A percentile compares a stretch with the other conserved stretches of the same genome.
Evolutionary conservation across 2,113 vertebrate genomes (phyloP).

Genomic region (Brienomyrus brachyistius): DNA sequence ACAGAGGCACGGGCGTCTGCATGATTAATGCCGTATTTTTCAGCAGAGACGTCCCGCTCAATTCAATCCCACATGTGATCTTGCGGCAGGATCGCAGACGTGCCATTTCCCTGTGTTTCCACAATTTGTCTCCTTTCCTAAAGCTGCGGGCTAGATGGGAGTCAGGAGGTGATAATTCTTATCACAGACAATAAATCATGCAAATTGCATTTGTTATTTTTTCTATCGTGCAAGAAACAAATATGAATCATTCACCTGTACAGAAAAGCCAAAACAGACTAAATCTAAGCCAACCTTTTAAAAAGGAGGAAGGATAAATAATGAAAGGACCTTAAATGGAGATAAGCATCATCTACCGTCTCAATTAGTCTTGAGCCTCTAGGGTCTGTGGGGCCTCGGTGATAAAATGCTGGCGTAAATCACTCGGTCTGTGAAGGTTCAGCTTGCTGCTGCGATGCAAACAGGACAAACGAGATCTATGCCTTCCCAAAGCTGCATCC

Average conservation of each 20-base stretch:
- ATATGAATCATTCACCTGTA: constrained; percentile 6
- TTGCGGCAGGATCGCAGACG: neutral
- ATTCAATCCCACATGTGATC: constrained; percentile 3
- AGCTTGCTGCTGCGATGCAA: neutral
- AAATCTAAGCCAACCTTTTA: neutral
- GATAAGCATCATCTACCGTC: constrained; percentile 1
- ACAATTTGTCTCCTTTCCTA: neutral
- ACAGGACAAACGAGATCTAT: neutral
- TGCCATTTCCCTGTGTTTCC: neutral
- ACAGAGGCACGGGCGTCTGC: neutral
- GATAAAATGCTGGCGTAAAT: neutral
- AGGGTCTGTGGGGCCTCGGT: neutral
- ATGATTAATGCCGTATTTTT: constrained; percentile 20
- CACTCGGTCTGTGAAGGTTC: neutral
- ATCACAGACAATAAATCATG: constrained; percentile 16
- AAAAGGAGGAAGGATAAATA: neutral
- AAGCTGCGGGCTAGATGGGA: neutral
- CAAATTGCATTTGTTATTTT: constrained; percentile 2
- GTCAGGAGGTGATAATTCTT: constrained; percentile 13
- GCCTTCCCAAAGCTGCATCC: neutral
- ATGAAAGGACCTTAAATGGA: neutral
- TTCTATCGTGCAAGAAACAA: neutral
- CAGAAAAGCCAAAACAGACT: neutral
- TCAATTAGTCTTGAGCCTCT: constrained; percentile 3
- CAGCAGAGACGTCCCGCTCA: constrained; percentile 5